Evolutionary conservation across 2,888 invertebrate species (phyloP), one percentile per base, ranked within the genome.

Genomic region (Liopterus haemorrhoidalis): DNA sequence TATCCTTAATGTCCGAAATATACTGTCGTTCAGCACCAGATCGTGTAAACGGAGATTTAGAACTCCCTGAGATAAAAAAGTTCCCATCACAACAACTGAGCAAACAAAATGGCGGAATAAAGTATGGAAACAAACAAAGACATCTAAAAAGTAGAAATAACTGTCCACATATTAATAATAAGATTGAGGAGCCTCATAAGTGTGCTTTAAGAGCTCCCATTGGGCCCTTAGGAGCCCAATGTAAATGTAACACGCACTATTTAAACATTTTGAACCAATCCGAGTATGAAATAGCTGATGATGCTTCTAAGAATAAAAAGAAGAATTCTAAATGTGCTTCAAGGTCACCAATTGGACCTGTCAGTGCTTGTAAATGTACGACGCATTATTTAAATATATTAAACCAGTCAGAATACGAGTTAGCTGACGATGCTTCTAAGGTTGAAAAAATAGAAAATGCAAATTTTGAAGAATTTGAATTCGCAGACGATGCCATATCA

Each of bases 201-300:
- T 65, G 68, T 51, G 61, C 63, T 51, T 60, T 61, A 57, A 64
- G 65, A 54, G 65, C 63, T 48, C 67, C 66, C 47, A 54, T 65
- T 51, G 66, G 68, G 5, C 67, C 67, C 2, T 59, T 64, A 15
- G 65, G 66, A 45, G 59, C 61, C 31, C 58, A 59, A 27, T 61
- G 61, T 51, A 55, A 57, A 33, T 66, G 65, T 49, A 43, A 53
- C 11, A 53, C 54, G 22, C 27, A 50, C 49, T 24, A 55, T 19
- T 50, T 56, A 15, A 56, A 62, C 50, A 61, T 65, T 16, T 49
- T 66, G 39, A 62, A 62, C 40, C 60, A 64, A 48, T 64, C 65
- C 19, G 75, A 75, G 51, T 76, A 74, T 60, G 79, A 79, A 62
- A 59, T 78, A 19, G 74, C 72, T n/a, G 70, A 69, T 55, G 73